Percentiles rank a stretch among this genome's conserved stretches.
Evolutionary conservation across 2,113 vertebrate species (phyloP).

Genomic region (Madoqua kirkii): DNA sequence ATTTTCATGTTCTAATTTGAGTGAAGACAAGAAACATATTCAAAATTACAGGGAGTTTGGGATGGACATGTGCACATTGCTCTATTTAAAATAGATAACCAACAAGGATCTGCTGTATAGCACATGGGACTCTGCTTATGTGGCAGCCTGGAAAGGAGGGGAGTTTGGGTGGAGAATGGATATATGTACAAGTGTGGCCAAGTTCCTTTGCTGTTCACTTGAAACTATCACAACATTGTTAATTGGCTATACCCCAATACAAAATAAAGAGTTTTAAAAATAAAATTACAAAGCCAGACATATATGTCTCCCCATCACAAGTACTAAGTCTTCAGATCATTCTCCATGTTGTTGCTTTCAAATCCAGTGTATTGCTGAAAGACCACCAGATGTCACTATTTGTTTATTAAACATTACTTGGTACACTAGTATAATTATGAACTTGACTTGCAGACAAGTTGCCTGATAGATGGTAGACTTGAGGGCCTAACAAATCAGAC

Average conservation of each 20-base stretch:
- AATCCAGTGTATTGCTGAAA: not conserved
- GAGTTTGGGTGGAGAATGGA: not conserved
- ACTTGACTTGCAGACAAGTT: not conserved
- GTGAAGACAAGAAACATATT: not conserved
- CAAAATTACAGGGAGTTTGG: not conserved
- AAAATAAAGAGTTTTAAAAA: not conserved
- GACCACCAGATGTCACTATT: conserved; percentile 68
- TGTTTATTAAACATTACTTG: conserved; percentile 30
- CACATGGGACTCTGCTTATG: not conserved
- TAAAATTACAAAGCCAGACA: not conserved
- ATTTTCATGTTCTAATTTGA: not conserved
- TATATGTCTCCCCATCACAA: not conserved
- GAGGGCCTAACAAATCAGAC: not conserved
- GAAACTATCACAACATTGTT: not conserved
- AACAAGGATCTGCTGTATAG: not conserved
- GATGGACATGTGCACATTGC: not conserved
- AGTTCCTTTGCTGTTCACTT: not conserved
- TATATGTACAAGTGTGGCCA: not conserved
- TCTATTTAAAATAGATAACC: not conserved
- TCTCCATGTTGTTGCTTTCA: not conserved
- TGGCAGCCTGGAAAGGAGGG: not conserved
- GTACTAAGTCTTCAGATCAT: not conserved
- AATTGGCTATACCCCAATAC: not conserved
- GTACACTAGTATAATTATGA: not conserved
- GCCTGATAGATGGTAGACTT: not conserved